Evolutionary conservation across 64 coral and sea anemone genomes (phyloP).

Genomic region (Montipora capricornis): DNA sequence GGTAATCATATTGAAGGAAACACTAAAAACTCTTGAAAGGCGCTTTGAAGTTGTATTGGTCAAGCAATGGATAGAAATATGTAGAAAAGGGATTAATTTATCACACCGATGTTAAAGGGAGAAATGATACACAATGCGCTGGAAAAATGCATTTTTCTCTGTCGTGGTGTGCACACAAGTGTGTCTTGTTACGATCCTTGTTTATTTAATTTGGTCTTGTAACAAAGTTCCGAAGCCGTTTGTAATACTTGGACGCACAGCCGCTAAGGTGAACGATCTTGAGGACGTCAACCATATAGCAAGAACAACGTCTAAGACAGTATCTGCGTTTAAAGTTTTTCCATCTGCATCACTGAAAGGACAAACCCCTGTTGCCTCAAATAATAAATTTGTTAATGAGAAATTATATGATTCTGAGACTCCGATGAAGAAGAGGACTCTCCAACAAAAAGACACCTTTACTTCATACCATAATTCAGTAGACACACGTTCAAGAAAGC

Average conservation of each 20-base stretch:
- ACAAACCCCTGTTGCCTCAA: neutral
- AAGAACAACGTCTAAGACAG: neutral
- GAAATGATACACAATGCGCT: neutral
- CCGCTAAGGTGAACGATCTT: too few species aligned
- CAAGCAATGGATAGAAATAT: neutral
- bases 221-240: neutral
- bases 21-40: slow-evolving; percentile 6
- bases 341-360: neutral
- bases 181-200: slow-evolving; percentile 21
- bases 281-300: neutral
- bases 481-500: neutral
- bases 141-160: neutral
- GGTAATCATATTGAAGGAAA: neutral
- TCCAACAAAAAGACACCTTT: neutral
- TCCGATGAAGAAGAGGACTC: neutral
- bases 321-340: neutral
- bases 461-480: neutral
- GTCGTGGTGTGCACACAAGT: neutral
- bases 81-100: neutral
- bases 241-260: neutral
- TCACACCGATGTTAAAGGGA: neutral
- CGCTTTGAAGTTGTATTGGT: neutral
- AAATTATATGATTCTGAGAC: neutral
- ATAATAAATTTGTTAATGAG: neutral
- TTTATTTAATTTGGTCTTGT: slow-evolving; percentile 18